phyloP scores from a whole-genome alignment of 1,140 invertebrate genomes.

The Probaryconus sp. region DNA sequence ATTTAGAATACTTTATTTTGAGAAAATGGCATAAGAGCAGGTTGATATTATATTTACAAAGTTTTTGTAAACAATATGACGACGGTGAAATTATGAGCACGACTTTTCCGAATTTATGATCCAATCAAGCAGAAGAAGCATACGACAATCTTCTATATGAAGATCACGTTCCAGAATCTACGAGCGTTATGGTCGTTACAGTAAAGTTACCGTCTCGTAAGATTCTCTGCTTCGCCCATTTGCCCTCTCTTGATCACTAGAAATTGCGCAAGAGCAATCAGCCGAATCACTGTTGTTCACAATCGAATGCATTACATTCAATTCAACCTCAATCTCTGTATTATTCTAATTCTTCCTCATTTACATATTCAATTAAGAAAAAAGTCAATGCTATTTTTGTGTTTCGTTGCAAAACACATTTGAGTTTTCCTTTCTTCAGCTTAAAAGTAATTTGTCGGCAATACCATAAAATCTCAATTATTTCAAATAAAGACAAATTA shows the following conservation, averaged over 20 bases:
- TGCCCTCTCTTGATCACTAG: conserved; percentile 40
- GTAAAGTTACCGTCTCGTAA: conserved; percentile 51
- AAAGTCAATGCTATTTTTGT: no score
- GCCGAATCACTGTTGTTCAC: conserved; percentile 37
- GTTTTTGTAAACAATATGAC: conserved; percentile 29
- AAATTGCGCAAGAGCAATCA: conserved; percentile 44
- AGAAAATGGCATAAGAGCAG: no score
- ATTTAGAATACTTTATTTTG: no score
- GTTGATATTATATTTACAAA: conserved; percentile 27
- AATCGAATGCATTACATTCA: conserved; percentile 43
- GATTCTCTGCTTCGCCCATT: conserved; percentile 45
- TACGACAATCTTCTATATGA: conserved; percentile 54
- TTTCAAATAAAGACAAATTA: no score
- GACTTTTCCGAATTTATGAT: conserved; percentile 52
- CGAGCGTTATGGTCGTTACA: conserved; percentile 56
- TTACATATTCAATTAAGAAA: conserved; percentile 23
- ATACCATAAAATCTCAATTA: no score
- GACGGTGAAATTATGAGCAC: conserved; percentile 32
- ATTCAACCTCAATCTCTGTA: conserved; percentile 27
- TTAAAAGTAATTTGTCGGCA: no score
- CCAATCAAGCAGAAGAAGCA: conserved; percentile 54
- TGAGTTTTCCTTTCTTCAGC: no score
- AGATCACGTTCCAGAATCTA: conserved; percentile 56
- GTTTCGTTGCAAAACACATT: no score
- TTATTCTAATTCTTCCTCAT: conserved; percentile 35